Evolutionary conservation across 2,888 invertebrate genomes (phyloP), one percentile per base, ranked within the genome.

Genomic region (Erynnis tages): DNA sequence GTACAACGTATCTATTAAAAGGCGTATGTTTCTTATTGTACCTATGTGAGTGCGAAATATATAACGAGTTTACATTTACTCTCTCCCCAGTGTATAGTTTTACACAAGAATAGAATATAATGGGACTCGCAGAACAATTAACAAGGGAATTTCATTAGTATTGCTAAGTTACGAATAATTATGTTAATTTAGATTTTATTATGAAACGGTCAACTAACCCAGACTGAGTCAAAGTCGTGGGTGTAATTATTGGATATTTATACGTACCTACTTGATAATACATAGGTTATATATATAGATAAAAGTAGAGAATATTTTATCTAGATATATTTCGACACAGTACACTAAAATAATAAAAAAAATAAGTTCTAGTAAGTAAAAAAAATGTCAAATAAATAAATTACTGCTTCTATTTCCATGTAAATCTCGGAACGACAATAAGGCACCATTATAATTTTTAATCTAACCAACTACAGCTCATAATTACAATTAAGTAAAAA

Each of bases 401-500:
- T n/a, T n/a, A n/a, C n/a, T n/a, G n/a, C n/a, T n/a, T n/a, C 21
- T 21, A 21, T 21, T 4, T 21, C 21, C 21, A 21, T 21, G 21
- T 21, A 21, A 21, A 21, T n/a, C n/a, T n/a, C n/a, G 19, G 37
- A 35, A 38, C 19, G 7, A 23, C 32, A 11, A 49, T 32, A 35
- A n/a, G n/a, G n/a, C n/a, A n/a, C n/a, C n/a, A n/a, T n/a, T n/a
- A n/a, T n/a, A n/a, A n/a, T n/a, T 43, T 43, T 40, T 35, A 46
- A 27, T 35, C 43, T 27, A 32, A 11, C 23, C 43, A 50, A 47
- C 37, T 25, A 40, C 32, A 30, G 30, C 23, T 19, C 37, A 44
- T 45, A 44, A 45, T 52, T 52, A 45, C 44, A 35, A 55, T 50
- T 50, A 50, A 50, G 41, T 50, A 43, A 76, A 76, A 77, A 75